A percentile compares a stretch with the other conserved stretches of the same genome.
Evolutionary conservation across 2,113 vertebrate species (phyloP).

Genomic region (Indicator indicator): DNA sequence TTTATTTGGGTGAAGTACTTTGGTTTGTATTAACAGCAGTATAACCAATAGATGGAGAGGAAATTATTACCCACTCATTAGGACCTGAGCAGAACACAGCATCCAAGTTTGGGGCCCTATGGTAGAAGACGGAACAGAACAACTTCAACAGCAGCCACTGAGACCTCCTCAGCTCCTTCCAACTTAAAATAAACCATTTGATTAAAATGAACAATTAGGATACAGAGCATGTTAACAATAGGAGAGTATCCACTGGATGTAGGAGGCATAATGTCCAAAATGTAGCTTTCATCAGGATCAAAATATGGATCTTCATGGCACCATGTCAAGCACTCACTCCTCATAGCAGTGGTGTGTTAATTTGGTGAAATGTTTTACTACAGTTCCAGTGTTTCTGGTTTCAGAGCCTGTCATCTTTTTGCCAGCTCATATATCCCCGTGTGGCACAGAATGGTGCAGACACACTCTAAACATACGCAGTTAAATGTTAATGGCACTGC

Average conservation of each 20-base stretch:
- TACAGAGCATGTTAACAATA: background rate
- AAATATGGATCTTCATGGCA: background rate
- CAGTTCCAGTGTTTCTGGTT: background rate
- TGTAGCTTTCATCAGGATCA: background rate
- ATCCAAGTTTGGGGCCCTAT: background rate
- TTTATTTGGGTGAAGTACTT: slow-evolving; percentile 16
- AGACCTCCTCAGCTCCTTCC: background rate
- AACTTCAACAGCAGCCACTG: background rate
- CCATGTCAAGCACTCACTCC: background rate
- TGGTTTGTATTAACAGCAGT: background rate
- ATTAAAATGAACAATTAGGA: background rate
- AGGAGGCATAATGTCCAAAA: background rate
- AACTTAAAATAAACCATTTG: background rate
- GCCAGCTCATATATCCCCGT: background rate
- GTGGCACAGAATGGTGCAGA: background rate
- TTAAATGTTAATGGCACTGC: background rate
- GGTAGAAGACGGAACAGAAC: background rate
- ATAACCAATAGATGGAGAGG: background rate
- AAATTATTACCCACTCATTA: background rate
- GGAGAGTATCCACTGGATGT: background rate
- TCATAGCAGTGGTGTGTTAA: background rate
- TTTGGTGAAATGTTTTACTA: background rate
- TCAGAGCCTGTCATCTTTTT: background rate
- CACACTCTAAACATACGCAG: background rate
- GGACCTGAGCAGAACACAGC: background rate